These are phyloP conservation scores for Archilochus colubris DNA, from an alignment of 2,113 vertebrate genomes.

Conservation along the genomic window DNA sequence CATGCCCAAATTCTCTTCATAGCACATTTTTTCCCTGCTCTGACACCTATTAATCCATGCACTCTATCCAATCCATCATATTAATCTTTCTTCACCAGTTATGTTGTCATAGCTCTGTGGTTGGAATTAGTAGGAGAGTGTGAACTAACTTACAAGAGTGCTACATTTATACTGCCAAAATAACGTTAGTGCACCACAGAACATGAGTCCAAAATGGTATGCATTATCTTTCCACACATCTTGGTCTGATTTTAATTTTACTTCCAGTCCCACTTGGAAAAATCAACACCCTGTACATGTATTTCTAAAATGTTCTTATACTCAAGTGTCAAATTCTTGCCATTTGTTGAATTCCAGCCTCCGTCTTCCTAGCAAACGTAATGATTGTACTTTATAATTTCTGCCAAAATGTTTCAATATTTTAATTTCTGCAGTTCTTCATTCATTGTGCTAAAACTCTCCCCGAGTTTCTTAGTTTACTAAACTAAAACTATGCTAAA, in stretches of 20 bases:
- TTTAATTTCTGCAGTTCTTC: conserved; percentile 6
- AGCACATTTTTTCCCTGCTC: conserved; percentile 29
- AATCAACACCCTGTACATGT: conserved; percentile 12
- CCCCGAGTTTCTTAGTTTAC: not conserved
- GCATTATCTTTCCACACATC: conserved; percentile 29
- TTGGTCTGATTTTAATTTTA: conserved; percentile 55
- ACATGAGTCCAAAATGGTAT: conserved; percentile 35
- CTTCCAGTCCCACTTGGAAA: conserved; percentile 37
- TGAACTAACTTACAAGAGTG: conserved; percentile 30
- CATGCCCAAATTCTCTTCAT: conserved; percentile 16
- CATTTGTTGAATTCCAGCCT: conserved; percentile 2
- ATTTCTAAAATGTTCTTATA: conserved; percentile 28
- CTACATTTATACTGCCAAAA: conserved; percentile 56
- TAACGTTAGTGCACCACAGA: conserved; percentile 40
- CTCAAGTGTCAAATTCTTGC: conserved; percentile 26
- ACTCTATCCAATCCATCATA: conserved; percentile 40
- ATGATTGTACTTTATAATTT: not conserved
- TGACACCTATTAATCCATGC: conserved; percentile 59
- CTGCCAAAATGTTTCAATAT: conserved; percentile 22
- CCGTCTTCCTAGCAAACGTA: not conserved
- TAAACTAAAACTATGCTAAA: not conserved
- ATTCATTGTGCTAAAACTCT: not conserved
- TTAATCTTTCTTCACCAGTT: conserved; percentile 48
- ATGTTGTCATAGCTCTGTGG: not conserved
- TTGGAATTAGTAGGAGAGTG: conserved; percentile 32